Evolutionary conservation across 2,797 vertebrate genomes (phyloP), one percentile per base, ranked within the genome.

Genomic region (Eulemur albifrons): DNA sequence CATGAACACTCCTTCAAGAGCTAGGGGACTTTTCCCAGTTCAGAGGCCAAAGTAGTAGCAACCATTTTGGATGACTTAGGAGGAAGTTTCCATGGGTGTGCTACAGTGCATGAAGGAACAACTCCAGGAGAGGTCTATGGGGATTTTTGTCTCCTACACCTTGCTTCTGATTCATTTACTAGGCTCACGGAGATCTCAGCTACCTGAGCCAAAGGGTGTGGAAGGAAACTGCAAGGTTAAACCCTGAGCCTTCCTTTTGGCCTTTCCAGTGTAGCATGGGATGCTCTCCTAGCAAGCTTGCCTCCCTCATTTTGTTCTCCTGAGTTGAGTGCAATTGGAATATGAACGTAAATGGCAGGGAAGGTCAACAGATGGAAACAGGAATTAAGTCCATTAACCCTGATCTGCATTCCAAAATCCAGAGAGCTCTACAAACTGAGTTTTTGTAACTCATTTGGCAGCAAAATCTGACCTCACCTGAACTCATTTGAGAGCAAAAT

Each of bases 91-190:
- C 4, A 0, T 48, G 69, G 77, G 52, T 72, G 50, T 96, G 90
- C 61, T 84, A 1, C 23, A 5, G 57, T 52, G 30, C 48, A 1
- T 40, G 89, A 92, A 92, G 84, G 73, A 94, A 79, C 73, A 82
- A 15, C 50, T 75, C 73, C 38, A 8, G 81, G 48, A 82, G 32
- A 83, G 63, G 45, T 54, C 59, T 69, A 12, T 43, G 69, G 94
- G 77, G 52, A 76, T 35, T 94, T 97, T 72, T 57, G 10, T 85
- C 61, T 87, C 48, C n/a, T 45, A 6, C 10, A 92, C 45, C 67
- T 84, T 79, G 38, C 32, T 61, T 93, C 90, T 95, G 82, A 93
- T 94, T 97, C 94, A 96, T 88, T 83, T 73, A 70, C 88, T 82
- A 50, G 67, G 35, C 45, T 95, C 32, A 70, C 0, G 1, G 72